Percentiles rank a stretch among this genome's conserved stretches.
phyloP scores from a whole-genome alignment of 2,888 invertebrate species.

The Gymnosoma rotundatum region DNA sequence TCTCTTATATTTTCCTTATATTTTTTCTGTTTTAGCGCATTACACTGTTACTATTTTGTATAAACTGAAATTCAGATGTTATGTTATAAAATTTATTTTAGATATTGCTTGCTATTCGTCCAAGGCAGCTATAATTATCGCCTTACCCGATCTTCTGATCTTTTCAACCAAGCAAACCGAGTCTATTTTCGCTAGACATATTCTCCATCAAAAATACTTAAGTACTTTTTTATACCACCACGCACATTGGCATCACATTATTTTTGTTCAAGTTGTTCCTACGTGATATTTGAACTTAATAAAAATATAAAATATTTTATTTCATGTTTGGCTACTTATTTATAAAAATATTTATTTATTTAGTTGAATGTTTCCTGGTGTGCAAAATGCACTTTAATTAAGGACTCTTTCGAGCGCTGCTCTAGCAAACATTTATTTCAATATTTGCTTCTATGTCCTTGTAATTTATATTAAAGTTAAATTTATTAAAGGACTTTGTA shows the following conservation, averaged over 20 bases:
- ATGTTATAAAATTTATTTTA: no score
- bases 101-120: no score
- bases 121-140: no score
- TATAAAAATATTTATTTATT: slow-evolving; percentile 24
- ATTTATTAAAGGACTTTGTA: slow-evolving; percentile 5
- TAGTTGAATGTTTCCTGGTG: neutral
- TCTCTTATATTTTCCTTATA: no score
- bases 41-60: no score
- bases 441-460: slow-evolving; percentile 36
- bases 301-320: slow-evolving; percentile 34
- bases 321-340: slow-evolving; percentile 37
- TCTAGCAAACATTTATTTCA: slow-evolving; percentile 58
- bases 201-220: neutral
- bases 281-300: slow-evolving; percentile 50
- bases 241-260: slow-evolving; percentile 10
- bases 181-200: no score
- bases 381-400: slow-evolving; percentile 28
- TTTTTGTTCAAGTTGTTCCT: slow-evolving; percentile 32
- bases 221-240: neutral
- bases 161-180: no score
- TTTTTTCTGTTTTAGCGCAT: no score
- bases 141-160: no score
- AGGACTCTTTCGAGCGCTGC: slow-evolving; percentile 7
- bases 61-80: no score
- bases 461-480: slow-evolving; percentile 8